A percentile compares a stretch with the other conserved stretches of the same genome.
These are phyloP conservation scores for Egretta garzetta DNA, from an alignment of 2,113 vertebrate species.

Conservation along the genomic window DNA sequence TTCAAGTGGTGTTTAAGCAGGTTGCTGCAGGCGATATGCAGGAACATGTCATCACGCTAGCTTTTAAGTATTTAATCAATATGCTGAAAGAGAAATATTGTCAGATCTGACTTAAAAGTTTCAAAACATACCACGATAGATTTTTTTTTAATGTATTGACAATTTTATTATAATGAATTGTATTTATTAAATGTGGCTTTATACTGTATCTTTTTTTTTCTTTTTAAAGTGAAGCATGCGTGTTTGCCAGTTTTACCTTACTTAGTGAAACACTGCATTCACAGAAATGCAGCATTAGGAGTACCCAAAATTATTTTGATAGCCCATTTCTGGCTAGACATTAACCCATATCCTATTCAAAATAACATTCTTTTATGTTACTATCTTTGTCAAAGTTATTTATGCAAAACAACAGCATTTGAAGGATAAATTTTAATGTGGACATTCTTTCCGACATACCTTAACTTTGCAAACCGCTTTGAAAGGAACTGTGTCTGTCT, in stretches of 20 bases:
- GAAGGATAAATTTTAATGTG: not conserved
- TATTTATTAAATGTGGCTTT: not conserved
- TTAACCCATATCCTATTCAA: not conserved
- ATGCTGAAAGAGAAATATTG: conserved; percentile 31
- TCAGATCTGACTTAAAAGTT: conserved; percentile 36
- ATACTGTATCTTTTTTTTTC: not conserved
- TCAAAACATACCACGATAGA: not conserved
- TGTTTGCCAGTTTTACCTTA: not conserved
- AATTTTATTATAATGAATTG: not conserved
- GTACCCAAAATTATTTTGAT: not conserved
- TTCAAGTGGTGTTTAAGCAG: conserved; percentile 31
- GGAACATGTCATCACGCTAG: conserved; percentile 14
- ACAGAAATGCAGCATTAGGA: not conserved
- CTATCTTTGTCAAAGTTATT: not conserved
- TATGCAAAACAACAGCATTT: not conserved
- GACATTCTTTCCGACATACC: not conserved
- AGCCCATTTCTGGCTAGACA: not conserved
- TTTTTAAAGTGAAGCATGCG: not conserved
- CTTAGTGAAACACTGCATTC: not conserved
- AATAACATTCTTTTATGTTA: not conserved
- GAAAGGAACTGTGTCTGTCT: not conserved
- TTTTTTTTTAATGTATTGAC: not conserved
- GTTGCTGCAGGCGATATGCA: conserved; percentile 53
- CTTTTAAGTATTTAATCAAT: conserved; percentile 67
- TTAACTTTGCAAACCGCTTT: not conserved